These are phyloP conservation scores for Watsonalla binaria DNA, from an alignment of 2,888 invertebrate species.

Conservation along the genomic window DNA sequence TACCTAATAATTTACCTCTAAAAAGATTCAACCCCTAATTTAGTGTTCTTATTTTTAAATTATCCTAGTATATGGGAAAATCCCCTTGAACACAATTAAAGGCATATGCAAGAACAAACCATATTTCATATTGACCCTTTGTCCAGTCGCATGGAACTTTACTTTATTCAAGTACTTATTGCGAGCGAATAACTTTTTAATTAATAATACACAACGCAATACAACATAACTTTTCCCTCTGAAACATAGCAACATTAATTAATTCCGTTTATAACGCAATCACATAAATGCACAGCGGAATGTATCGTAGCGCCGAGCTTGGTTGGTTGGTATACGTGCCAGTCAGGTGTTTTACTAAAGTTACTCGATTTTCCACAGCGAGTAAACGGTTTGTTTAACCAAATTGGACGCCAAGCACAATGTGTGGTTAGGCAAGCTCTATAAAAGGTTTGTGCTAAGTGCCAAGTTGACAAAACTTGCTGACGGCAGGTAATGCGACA, in stretches of 20 bases:
- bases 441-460: too few species aligned
- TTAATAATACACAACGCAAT: not conserved
- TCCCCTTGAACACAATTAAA: too few species aligned
- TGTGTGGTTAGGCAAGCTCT: too few species aligned
- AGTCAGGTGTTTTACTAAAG: constrained; percentile 17
- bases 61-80: too few species aligned
- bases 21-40: too few species aligned
- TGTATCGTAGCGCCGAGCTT: constrained; percentile 12
- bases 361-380: constrained; percentile 4
- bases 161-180: not conserved
- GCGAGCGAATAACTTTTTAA: not conserved
- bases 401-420: too few species aligned
- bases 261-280: constrained; percentile 17
- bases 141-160: not conserved
- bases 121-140: not conserved
- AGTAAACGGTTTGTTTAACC: not conserved
- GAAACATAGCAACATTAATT: not conserved
- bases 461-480: too few species aligned
- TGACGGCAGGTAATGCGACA: too few species aligned
- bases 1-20: too few species aligned
- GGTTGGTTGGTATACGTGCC: constrained; percentile 5
- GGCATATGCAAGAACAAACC: not conserved
- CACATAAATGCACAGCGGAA: constrained; percentile 28
- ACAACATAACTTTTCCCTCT: not conserved
- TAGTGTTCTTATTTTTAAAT: too few species aligned